phyloP scores from a whole-genome alignment of 2,888 invertebrate genomes.

The Folsomia candida region DNA sequence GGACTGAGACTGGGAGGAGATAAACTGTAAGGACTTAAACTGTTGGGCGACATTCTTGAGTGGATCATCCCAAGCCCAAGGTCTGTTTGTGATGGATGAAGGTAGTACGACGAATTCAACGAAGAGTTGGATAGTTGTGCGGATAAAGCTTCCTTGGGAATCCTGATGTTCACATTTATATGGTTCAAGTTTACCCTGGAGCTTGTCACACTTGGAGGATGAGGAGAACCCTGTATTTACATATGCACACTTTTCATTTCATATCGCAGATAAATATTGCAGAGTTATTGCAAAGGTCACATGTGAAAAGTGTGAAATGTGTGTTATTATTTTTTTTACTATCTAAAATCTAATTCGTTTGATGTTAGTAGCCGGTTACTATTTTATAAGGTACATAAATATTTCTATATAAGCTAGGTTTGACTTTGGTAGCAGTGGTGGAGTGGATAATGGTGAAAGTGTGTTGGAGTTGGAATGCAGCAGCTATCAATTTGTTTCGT shows the following conservation, averaged over 20 bases:
- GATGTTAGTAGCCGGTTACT: no score
- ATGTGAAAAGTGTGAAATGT: no score
- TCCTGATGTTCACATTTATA: constrained; percentile 38
- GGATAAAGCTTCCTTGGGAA: constrained; percentile 20
- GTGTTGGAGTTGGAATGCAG: no score
- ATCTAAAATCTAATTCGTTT: no score
- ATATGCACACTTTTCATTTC: background rate
- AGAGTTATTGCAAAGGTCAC: no score
- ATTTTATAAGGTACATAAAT: no score
- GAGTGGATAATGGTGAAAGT: no score
- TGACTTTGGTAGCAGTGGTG: no score
- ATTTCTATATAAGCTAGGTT: no score
- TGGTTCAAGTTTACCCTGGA: constrained; percentile 44
- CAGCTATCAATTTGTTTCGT: no score
- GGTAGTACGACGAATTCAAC: constrained; percentile 43
- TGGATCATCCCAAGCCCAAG: background rate
- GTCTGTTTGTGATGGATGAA: constrained; percentile 29
- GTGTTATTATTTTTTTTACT: no score
- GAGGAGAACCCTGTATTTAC: constrained; percentile 45
- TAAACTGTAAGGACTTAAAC: constrained; percentile 47
- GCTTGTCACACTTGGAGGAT: constrained; percentile 43
- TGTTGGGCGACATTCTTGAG: constrained; percentile 39
- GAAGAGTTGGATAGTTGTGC: constrained; percentile 49
- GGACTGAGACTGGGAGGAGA: constrained; percentile 49
- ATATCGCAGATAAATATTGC: no score